Percentiles rank a stretch among this genome's conserved stretches.
Conservation (phyloP, 2,797 vertebrate species). For the Acanthis flammea region DNA sequence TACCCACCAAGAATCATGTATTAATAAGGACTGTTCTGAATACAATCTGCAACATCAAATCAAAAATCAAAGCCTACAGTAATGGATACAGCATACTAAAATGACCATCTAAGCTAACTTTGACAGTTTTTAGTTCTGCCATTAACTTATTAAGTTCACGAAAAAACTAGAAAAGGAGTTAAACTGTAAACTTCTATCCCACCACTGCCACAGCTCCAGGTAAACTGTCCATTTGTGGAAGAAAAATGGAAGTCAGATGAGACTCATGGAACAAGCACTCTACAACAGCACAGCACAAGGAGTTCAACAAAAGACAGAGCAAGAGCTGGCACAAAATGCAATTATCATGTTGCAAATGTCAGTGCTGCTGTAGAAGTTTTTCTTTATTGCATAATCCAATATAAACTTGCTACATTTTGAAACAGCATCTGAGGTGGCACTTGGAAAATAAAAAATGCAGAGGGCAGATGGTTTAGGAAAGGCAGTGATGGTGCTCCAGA, state of each 20-base stretch:
- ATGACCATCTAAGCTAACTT: not conserved
- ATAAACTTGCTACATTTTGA: not conserved
- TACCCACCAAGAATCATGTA: not conserved
- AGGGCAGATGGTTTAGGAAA: not conserved
- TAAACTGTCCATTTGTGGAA: not conserved
- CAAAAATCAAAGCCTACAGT: not conserved
- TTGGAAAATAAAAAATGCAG: slow-evolving; percentile 9
- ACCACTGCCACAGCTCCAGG: not conserved
- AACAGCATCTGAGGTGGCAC: not conserved
- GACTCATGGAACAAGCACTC: not conserved
- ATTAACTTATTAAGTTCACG: not conserved
- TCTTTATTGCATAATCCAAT: not conserved
- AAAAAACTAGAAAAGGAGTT: not conserved
- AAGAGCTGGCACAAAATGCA: not conserved
- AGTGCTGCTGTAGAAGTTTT: not conserved
- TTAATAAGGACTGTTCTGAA: not conserved
- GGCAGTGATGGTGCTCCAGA: not conserved
- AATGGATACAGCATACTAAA: not conserved
- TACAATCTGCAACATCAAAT: not conserved
- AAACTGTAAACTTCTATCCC: not conserved
- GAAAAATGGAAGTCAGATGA: slow-evolving; percentile 17
- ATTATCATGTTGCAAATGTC: not conserved
- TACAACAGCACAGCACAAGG: not conserved
- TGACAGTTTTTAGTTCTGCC: not conserved
- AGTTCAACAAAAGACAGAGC: slow-evolving; percentile 1